phyloP scores from a whole-genome alignment of 2,113 vertebrate genomes.

The Himantopus leucocephalus region DNA sequence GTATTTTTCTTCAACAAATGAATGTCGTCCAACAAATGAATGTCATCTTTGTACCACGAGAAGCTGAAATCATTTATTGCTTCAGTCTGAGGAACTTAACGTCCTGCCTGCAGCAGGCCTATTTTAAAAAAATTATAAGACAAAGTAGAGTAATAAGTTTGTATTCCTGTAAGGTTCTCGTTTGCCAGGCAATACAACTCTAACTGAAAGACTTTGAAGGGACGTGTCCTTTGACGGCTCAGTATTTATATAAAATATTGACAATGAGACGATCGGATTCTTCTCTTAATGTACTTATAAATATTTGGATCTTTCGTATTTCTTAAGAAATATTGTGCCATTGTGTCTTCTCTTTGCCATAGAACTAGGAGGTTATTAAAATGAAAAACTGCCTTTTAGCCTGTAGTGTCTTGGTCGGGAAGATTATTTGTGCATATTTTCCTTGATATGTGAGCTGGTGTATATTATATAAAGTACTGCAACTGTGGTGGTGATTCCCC shows the following conservation, averaged over 20 bases:
- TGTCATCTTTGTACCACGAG: neutral
- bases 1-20: neutral
- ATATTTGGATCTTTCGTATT: slow-evolving; percentile 53
- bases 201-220: neutral
- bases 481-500: neutral
- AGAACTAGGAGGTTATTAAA: slow-evolving; percentile 42
- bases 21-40: neutral
- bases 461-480: neutral
- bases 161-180: neutral
- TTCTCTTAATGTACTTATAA: slow-evolving; percentile 44
- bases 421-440: slow-evolving; percentile 56
- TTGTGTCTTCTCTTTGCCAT: slow-evolving; percentile 28
- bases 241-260: slow-evolving; percentile 28
- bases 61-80: neutral
- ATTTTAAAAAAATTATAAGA: neutral
- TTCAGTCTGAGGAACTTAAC: neutral
- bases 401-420: slow-evolving; percentile 3
- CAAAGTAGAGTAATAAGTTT: neutral
- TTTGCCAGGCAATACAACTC: neutral
- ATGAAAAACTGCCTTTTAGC: slow-evolving; percentile 60
- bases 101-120: slow-evolving; percentile 15
- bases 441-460: slow-evolving; percentile 22
- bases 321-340: slow-evolving; percentile 32
- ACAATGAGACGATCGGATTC: slow-evolving; percentile 5
- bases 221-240: neutral